Conservation (phyloP, 2,797 vertebrate genomes). For the Sebastes hubbsi region DNA sequence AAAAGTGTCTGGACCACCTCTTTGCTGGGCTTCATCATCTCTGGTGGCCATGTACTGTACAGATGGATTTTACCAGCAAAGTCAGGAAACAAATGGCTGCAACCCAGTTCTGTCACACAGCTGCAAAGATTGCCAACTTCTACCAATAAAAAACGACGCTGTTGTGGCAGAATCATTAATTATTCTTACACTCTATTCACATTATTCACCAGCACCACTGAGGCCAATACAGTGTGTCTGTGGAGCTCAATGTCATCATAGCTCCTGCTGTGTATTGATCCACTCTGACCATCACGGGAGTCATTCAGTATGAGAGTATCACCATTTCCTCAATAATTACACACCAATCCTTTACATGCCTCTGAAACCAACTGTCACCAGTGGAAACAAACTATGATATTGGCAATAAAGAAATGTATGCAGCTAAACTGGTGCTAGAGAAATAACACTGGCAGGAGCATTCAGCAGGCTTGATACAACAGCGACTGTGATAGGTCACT, state of each 20-base stretch:
- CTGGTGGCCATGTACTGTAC: slow-evolving; percentile 5
- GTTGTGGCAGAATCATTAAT: neutral
- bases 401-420: slow-evolving; percentile 1
- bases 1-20: slow-evolving; percentile 2
- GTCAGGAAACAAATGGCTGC: slow-evolving; percentile 24
- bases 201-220: neutral
- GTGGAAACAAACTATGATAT: neutral
- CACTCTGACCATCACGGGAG: neutral
- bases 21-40: slow-evolving; percentile 23
- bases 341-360: neutral
- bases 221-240: neutral
- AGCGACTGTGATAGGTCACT: slow-evolving; percentile 35
- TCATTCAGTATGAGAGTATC: neutral
- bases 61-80: slow-evolving; percentile 23
- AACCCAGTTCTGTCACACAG: slow-evolving; percentile 44
- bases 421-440: neutral
- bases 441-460: neutral
- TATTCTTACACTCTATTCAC: neutral
- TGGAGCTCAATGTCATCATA: neutral
- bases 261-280: neutral
- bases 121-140: slow-evolving; percentile 6
- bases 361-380: neutral
- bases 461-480: slow-evolving; percentile 1
- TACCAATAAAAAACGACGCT: neutral
- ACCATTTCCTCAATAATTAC: neutral